These are phyloP conservation scores for Aphelocoma californica DNA, from an alignment of 2,797 vertebrate genomes.

Conservation along the genomic window DNA sequence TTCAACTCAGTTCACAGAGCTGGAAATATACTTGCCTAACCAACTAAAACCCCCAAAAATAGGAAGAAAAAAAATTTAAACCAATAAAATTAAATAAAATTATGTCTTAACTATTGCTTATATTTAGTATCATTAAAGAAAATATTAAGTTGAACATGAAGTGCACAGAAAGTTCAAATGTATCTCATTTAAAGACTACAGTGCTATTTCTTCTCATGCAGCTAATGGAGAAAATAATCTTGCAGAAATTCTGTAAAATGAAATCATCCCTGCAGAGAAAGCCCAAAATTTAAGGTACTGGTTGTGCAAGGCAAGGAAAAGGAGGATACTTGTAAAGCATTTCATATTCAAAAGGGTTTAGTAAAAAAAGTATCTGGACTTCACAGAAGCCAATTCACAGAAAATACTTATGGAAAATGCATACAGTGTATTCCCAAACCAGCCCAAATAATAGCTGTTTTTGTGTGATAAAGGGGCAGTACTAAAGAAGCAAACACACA, in stretches of 20 bases:
- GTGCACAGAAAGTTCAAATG: rapidly evolving
- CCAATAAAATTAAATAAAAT: neutral
- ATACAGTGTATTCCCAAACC: neutral
- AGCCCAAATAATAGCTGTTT: neutral
- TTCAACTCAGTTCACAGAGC: neutral
- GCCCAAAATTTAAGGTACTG: neutral
- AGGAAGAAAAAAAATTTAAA: rapidly evolving
- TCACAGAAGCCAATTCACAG: neutral
- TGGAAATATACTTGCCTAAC: neutral
- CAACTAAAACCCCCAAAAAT: rapidly evolving
- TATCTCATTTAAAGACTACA: neutral
- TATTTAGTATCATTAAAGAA: neutral
- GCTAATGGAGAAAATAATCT: neutral
- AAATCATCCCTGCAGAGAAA: neutral
- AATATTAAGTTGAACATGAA: neutral
- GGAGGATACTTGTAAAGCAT: neutral
- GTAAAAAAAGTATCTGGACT: neutral
- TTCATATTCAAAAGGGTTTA: neutral
- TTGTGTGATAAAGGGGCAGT: neutral
- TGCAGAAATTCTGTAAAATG: neutral
- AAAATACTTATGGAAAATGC: neutral
- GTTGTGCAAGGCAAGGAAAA: neutral
- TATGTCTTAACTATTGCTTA: neutral
- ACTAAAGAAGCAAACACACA: neutral
- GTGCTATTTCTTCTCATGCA: neutral